phyloP scores from a whole-genome alignment of 2,888 invertebrate species.

The Eupithecia abbreviata region DNA sequence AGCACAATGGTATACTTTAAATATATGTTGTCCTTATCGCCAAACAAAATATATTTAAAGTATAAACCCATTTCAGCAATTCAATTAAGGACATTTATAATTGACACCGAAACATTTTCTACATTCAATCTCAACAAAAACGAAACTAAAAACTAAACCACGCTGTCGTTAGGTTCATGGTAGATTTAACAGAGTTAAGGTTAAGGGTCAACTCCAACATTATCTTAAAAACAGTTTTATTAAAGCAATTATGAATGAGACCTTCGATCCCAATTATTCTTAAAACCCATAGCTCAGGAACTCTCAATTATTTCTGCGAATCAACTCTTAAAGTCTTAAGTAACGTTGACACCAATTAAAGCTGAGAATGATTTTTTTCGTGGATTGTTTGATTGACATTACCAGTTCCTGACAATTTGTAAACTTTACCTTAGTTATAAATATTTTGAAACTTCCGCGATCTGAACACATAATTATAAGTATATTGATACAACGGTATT shows the following conservation, averaged over 20 bases:
- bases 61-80: not conserved
- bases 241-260: conserved; percentile 2
- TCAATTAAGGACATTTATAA: conserved; percentile 6
- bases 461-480: too few species aligned
- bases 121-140: conserved; percentile 21
- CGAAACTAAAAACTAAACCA: conserved; percentile 17
- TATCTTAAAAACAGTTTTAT: conserved; percentile 19
- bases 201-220: conserved; percentile 17
- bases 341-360: not conserved
- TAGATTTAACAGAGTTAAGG: conserved; percentile 22
- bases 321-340: not conserved
- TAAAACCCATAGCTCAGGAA: not conserved
- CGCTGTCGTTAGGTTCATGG: not conserved
- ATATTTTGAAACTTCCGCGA: too few species aligned
- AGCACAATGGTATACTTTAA: too few species aligned
- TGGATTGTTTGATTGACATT: not conserved
- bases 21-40: too few species aligned
- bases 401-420: not conserved
- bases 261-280: conserved; percentile 11
- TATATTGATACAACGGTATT: too few species aligned
- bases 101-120: conserved; percentile 15
- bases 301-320: not conserved
- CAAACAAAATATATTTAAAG: not conserved
- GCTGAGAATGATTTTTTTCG: not conserved
- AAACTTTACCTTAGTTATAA: not conserved